Evolutionary conservation across 2,113 vertebrate genomes (phyloP), one percentile per base, ranked within the genome.

Genomic region (Larimichthys polyactis): DNA sequence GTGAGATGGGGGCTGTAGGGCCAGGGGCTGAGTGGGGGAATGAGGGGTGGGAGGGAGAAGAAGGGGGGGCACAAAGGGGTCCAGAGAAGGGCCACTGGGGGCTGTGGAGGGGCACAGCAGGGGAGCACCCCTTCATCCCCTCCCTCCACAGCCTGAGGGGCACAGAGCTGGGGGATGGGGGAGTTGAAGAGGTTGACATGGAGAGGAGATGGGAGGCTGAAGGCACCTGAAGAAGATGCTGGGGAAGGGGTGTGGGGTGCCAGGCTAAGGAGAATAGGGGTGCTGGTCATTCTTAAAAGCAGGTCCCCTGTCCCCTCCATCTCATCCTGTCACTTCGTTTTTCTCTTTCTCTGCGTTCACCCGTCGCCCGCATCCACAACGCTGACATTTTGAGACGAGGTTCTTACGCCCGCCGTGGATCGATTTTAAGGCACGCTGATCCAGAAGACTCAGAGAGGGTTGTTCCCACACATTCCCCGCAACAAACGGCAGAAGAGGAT

Each of bases 11-110:
- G 84, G 81, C 74, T 91, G 88, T 44, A 88, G 81, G 89, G 86
- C 82, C 93, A 92, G 84, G 85, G 80, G 64, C 70, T 95, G 96
- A 95, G 96, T 96, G 94, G 96, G 96, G 96, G 96, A 97, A 93
- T 89, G 90, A 92, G 86, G 89, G 87, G 96, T 95, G 94, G 96
- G 96, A 95, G 95, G 91, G 96, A 95, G 94, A 95, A 94, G 93
- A 91, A 93, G 94, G 92, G 94, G 94, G 96, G 95, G 96, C 95
- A 99, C 97, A 97, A 98, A 97, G 95, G 94, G 90, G 92, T 91
- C 94, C 92, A 91, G 92, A 92, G 94, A 95, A 93, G 96, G 95
- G 93, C 94, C 94, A 93, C 95, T 96, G 95, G 94, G 95, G 95
- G 95, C 95, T 95, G 93, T 87, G 79, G 85, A 88, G 82, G 80